Evolutionary conservation across 1,140 invertebrate species (phyloP).

Genomic region (Hyles vespertilio): DNA sequence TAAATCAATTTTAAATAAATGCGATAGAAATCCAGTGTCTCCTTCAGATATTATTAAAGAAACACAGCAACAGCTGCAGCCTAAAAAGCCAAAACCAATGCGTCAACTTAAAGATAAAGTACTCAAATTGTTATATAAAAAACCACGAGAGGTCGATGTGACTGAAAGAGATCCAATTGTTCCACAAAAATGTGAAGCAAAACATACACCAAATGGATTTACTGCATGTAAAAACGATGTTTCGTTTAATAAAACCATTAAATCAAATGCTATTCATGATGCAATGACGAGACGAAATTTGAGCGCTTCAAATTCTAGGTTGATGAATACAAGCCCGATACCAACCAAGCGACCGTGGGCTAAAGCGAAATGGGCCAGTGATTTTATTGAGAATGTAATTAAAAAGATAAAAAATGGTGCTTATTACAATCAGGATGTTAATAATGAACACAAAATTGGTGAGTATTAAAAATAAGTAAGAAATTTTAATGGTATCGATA

Average conservation of each 20-base stretch:
- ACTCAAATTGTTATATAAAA: slow-evolving; percentile 46
- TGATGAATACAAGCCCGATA: too few species aligned
- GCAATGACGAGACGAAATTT: background rate
- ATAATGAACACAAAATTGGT: slow-evolving; percentile 17
- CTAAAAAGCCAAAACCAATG: slow-evolving; percentile 32
- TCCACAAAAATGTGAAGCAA: too few species aligned
- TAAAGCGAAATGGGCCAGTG: slow-evolving; percentile 50
- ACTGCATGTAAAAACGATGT: too few species aligned
- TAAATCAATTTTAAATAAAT: slow-evolving; percentile 1
- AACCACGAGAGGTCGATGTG: slow-evolving; percentile 3
- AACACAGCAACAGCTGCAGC: background rate
- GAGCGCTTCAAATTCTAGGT: background rate
- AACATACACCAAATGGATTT: too few species aligned
- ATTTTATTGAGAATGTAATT: slow-evolving; percentile 59
- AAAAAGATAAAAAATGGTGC: slow-evolving; percentile 51
- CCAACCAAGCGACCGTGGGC: slow-evolving; percentile 22
- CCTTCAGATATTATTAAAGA: background rate
- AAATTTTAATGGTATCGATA: too few species aligned
- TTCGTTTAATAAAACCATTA: background rate
- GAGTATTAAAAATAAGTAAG: slow-evolving; percentile 4
- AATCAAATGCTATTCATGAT: background rate
- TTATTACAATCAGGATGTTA: slow-evolving; percentile 42
- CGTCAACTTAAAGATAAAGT: slow-evolving; percentile 48
- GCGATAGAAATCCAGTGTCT: too few species aligned
- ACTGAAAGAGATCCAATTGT: too few species aligned